These are phyloP conservation scores for Condylura cristata DNA, from an alignment of 2,113 vertebrate genomes.

Conservation along the genomic window DNA sequence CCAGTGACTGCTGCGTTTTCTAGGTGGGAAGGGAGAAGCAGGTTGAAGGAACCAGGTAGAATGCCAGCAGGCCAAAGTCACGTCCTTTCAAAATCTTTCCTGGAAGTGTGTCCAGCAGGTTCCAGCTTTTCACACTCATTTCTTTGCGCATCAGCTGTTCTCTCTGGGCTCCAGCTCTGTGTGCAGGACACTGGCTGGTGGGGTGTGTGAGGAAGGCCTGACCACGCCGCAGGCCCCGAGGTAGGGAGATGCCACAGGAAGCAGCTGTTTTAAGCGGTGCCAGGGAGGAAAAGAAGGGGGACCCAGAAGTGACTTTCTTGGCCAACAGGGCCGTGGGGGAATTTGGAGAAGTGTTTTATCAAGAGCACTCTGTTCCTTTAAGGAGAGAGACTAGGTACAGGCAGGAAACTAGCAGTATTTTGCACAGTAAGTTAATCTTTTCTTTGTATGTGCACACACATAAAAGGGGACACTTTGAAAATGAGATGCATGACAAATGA, in stretches of 20 bases:
- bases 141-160: not conserved
- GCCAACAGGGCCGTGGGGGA: too few species aligned
- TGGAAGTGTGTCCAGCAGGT: not conserved
- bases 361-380: not conserved
- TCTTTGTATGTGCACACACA: not conserved
- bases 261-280: not conserved
- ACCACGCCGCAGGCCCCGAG: fast-evolving
- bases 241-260: not conserved
- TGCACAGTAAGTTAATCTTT: not conserved
- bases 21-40: not conserved
- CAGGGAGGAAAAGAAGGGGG: not conserved
- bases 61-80: not conserved
- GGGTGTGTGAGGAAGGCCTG: not conserved
- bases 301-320: not conserved
- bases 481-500: not conserved
- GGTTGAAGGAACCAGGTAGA: not conserved
- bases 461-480: not conserved
- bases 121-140: too few species aligned
- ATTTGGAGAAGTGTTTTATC: not conserved
- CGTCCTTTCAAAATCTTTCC: not conserved
- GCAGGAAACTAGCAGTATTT: not conserved
- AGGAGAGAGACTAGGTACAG: not conserved
- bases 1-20: not conserved
- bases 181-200: fast-evolving
- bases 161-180: not conserved